Conservation (phyloP, 2,888 invertebrate species). For the Drosophila tripunctata region DNA sequence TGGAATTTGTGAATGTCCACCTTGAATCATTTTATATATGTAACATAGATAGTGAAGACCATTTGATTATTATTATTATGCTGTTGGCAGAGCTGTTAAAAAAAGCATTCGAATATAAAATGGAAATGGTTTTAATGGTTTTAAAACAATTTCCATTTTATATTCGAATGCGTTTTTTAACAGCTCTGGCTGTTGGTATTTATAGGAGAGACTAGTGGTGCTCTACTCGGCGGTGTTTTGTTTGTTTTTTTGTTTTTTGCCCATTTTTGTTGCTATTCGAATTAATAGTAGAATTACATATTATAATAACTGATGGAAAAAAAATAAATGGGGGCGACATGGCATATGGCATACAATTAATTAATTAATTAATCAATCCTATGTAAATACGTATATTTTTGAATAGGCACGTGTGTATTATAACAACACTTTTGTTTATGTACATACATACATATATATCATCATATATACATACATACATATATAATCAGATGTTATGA, state of each 20-base stretch:
- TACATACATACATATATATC: constrained; percentile 1
- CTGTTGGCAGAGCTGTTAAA: too few species aligned
- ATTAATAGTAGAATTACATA: constrained; percentile 1
- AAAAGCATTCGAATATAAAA: too few species aligned
- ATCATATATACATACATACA: background rate
- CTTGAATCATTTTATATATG: too few species aligned
- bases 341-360: background rate
- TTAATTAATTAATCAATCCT: too few species aligned
- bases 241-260: too few species aligned
- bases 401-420: constrained; percentile 19
- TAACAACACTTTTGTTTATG: constrained; percentile 13
- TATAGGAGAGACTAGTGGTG: constrained; percentile 9
- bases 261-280: background rate
- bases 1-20: background rate
- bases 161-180: too few species aligned
- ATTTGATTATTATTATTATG: too few species aligned
- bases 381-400: constrained; percentile 10
- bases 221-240: constrained; percentile 9
- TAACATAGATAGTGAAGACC: too few species aligned
- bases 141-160: too few species aligned
- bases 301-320: background rate
- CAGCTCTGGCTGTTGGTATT: background rate
- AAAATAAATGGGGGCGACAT: background rate
- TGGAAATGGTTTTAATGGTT: too few species aligned
- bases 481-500: constrained; percentile 3